These are phyloP conservation scores for Napeogenes sylphis DNA, from an alignment of 2,888 invertebrate genomes.

Conservation along the genomic window DNA sequence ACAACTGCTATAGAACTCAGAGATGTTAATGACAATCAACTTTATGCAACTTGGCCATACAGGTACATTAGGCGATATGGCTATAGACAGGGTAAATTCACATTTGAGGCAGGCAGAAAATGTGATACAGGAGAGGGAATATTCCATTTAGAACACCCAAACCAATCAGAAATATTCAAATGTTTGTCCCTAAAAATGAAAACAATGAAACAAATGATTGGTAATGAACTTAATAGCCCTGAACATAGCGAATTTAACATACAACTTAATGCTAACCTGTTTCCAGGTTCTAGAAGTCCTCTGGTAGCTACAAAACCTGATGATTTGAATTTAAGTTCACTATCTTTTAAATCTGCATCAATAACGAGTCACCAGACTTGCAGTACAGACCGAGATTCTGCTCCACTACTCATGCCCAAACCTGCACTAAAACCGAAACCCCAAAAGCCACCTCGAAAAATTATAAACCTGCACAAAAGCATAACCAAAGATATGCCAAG, in stretches of 20 bases:
- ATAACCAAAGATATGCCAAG: constrained; percentile 56
- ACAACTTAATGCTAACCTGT: constrained; percentile 85
- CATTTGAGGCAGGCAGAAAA: constrained; percentile 92
- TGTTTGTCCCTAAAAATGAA: constrained; percentile 91
- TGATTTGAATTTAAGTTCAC: constrained; percentile 66
- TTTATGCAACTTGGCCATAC: constrained; percentile 89
- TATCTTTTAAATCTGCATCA: constrained; percentile 68
- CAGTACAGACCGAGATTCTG: constrained; percentile 60
- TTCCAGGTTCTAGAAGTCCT: constrained; percentile 89
- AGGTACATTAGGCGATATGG: constrained; percentile 90
- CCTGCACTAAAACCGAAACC: constrained; percentile 80
- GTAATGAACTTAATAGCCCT: constrained; percentile 80
- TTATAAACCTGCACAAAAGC: constrained; percentile 65
- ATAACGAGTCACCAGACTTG: constrained; percentile 63
- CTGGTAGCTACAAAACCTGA: constrained; percentile 80
- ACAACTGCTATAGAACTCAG: constrained; percentile 85
- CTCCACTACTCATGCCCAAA: constrained; percentile 71
- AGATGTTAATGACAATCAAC: constrained; percentile 79
- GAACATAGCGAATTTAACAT: constrained; percentile 86
- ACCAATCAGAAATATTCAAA: constrained; percentile 89
- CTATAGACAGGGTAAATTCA: constrained; percentile 90
- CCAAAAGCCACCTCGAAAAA: constrained; percentile 80
- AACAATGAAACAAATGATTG: constrained; percentile 89
- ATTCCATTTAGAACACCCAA: constrained; percentile 87
- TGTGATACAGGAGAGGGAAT: constrained; percentile 91